Evolutionary conservation across 2,797 vertebrate genomes (phyloP).

Genomic region (Nannoperca australis): DNA sequence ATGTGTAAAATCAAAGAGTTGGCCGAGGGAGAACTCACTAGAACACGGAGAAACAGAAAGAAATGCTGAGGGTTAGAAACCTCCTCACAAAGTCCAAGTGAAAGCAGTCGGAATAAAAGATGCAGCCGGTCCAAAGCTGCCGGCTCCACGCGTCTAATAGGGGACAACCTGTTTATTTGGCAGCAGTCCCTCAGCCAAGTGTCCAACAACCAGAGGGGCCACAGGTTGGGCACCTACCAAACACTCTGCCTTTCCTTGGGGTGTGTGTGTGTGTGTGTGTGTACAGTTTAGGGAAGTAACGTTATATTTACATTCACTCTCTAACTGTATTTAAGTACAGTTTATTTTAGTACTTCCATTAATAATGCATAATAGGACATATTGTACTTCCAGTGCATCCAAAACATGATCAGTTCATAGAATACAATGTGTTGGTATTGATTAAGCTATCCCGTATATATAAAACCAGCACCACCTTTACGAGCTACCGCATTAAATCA

Average conservation of each 20-base stretch:
- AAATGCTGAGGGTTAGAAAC: conserved; percentile 19
- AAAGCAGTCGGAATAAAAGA: conserved; percentile 24
- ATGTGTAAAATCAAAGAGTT: conserved; percentile 25
- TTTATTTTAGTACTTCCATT: not conserved
- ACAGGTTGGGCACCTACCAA: not conserved
- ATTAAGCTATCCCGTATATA: not conserved
- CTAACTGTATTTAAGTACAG: not conserved
- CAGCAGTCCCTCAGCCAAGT: not conserved
- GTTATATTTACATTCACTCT: not conserved
- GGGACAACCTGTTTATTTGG: conserved; percentile 8
- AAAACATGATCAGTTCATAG: not conserved
- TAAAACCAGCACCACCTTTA: not conserved
- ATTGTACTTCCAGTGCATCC: not conserved
- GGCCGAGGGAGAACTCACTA: conserved; percentile 9
- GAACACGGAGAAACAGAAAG: conserved; percentile 31
- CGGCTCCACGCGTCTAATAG: not conserved
- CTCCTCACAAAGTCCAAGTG: not conserved
- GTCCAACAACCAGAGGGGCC: conserved; percentile 6
- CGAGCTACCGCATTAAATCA: not conserved
- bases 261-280: too few relatives aligned
- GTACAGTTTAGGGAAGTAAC: not conserved
- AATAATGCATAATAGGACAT: not conserved
- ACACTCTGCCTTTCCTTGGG: not conserved
- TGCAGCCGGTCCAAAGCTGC: conserved; percentile 18
- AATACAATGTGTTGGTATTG: not conserved